Conservation (phyloP, 2,888 invertebrate genomes). For the Pammene aurita region DNA sequence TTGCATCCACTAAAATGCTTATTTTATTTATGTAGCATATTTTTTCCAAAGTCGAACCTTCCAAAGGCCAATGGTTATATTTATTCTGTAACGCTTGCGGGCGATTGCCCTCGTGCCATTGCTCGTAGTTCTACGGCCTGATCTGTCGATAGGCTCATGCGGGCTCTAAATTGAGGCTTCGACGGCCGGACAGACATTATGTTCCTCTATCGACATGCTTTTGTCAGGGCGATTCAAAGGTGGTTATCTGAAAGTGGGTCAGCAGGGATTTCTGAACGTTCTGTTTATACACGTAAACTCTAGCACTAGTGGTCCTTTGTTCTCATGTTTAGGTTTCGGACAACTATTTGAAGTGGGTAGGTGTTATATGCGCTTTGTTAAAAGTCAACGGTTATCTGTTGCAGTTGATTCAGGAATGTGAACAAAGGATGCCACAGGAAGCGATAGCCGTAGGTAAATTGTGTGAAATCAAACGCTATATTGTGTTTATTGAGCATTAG, state of each 20-base stretch:
- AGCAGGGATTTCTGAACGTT: slow-evolving; percentile 67
- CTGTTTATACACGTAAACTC: slow-evolving; percentile 55
- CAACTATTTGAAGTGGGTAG: slow-evolving; percentile 56
- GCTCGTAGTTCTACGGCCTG: slow-evolving; percentile 53
- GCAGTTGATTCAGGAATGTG: slow-evolving; percentile 41
- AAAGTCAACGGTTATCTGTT: slow-evolving; percentile 45
- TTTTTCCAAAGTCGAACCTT: slow-evolving; percentile 52
- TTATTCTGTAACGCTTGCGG: slow-evolving; percentile 43
- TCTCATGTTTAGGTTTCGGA: slow-evolving; percentile 58
- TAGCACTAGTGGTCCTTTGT: slow-evolving; percentile 59
- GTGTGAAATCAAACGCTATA: slow-evolving; percentile 3
- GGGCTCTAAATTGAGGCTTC: slow-evolving; percentile 74
- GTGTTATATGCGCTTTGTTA: slow-evolving; percentile 50
- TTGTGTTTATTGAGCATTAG: no score
- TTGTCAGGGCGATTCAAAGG: slow-evolving; percentile 75
- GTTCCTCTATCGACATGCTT: slow-evolving; percentile 76
- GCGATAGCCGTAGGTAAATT: slow-evolving; percentile 18
- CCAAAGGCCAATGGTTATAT: slow-evolving; percentile 57
- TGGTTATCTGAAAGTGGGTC: slow-evolving; percentile 75
- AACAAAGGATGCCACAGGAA: slow-evolving; percentile 31
- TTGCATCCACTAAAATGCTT: background rate
- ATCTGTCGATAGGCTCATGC: slow-evolving; percentile 68
- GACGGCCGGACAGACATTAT: slow-evolving; percentile 67
- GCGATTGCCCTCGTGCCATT: slow-evolving; percentile 37
- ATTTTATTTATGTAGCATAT: background rate